Evolutionary conservation across 2,888 invertebrate genomes (phyloP), one percentile per base, ranked within the genome.

Genomic region (Cyclophora albipunctata): DNA sequence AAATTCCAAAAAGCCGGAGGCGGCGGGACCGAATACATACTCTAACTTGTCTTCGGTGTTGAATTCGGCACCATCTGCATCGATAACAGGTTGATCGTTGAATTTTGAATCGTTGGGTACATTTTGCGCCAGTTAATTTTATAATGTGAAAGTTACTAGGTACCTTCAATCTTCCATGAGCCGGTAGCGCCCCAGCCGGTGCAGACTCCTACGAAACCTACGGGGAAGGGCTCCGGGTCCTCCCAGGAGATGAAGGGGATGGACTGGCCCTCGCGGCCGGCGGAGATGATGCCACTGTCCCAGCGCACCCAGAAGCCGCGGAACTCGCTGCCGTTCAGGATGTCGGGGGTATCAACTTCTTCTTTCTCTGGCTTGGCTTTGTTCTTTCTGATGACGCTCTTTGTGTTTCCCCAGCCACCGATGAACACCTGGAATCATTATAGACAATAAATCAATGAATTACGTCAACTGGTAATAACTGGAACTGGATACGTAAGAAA

Each of bases 161-260:
- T n/a, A 94, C 94, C 93, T 89, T 95, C 94, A 64, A 96, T 91
- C 58, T 93, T 89, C 96, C 96, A 96, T 43, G 93, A 90, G 40
- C 96, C 96, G 49, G 83, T 87, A 6, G 96, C 94, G 20, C 96
- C 96, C 95, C 95, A 96, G 46, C 95, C 96, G 45, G 96, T 96
- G 82, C 95, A 94, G 37, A 96, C 91, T 45, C 96, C 96, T 45
- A 95, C 92, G 76, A 92, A 93, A 55, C 90, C 91, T 51, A 96
- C 90, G 6, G 91, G 91, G 75, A 95, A 91, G 3, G 93, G 91
- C 58, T 93, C 91, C 1, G 92, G 92, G 69, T 96, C 94, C 37
- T 91, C 81, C 90, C 92, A 94, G 6, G 91, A 90, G 59, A 96
- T 76, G 82, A 96, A 94, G 0, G 96, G 93, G 5, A 91, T 90